Evolutionary conservation across 1,140 invertebrate genomes (phyloP), one percentile per base, ranked within the genome.

Genomic region (Hetaerina americana): DNA sequence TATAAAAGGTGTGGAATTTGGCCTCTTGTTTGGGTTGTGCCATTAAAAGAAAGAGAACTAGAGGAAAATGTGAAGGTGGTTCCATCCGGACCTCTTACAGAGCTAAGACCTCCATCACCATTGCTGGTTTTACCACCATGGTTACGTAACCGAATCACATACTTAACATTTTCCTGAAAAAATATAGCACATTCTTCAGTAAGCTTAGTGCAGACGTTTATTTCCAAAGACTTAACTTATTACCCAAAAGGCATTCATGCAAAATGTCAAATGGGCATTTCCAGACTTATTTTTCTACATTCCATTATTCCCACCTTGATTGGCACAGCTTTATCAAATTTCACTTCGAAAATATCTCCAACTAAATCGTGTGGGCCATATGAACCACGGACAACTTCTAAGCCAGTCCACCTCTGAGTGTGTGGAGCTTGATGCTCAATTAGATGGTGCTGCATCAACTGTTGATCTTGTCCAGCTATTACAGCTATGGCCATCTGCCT

Each of bases 1-100:
- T 98, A 99, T 5, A 98, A 84, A 70, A 99, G 88, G 76, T 94
- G 90, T 0, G 97, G 96, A 75, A 99, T 90, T 82, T 99, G 97
- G 66, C 97, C 97, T 49, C 96, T 84, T 0, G 91, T 91, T 75
- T 96, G 88, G 3, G 95, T 97, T 0, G 96, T 95, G 71, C 95
- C 96, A 82, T 98, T 97, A 77, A 94, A 94, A 81, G 95, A 97
- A 25, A 98, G 84, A 12, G 94, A 91, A 81, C 95, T 96, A 12
- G 93, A 91, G 27, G 89, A 90, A 79, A 96, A 98, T n/a, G 89
- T 89, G 80, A 98, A 97, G 0, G 87, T 90, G 5, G 93, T 94
- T 66, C 94, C 94, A 83, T 98, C 96, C 0, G 94, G 92, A 49
- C 95, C 95, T 78, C 93, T 92, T 0, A 98, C 89, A 1, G 88